Conservation (phyloP, 2,113 vertebrate species). For the Corvus moneduloides region DNA sequence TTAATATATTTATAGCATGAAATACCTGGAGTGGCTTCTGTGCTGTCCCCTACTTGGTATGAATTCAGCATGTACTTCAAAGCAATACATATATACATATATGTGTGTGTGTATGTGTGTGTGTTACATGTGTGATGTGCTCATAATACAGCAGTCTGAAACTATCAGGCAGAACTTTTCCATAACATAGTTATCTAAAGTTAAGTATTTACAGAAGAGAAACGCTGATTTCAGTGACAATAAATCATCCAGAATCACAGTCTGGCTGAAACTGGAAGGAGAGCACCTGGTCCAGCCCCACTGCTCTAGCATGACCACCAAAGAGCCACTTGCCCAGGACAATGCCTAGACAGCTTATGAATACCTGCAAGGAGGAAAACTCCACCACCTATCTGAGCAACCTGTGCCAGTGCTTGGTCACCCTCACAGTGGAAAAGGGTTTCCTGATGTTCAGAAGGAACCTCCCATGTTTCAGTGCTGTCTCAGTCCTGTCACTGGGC, state of each 20-base stretch:
- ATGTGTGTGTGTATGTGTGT: too few relatives aligned
- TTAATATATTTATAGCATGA: not conserved
- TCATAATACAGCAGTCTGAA: not conserved
- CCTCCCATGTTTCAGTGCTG: accelerated
- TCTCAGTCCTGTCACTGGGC: not conserved
- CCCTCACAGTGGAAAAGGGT: not conserved
- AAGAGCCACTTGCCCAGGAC: not conserved
- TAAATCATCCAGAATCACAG: not conserved
- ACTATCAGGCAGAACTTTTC: not conserved
- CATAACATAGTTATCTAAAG: not conserved
- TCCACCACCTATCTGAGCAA: not conserved
- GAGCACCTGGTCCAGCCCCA: not conserved
- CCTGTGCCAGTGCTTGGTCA: not conserved
- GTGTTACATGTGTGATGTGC: not conserved
- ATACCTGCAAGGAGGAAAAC: not conserved
- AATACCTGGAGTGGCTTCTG: not conserved
- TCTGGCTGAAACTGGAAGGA: not conserved
- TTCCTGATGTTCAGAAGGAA: not conserved
- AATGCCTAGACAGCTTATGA: accelerated
- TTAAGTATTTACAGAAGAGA: not conserved
- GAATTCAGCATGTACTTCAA: not conserved
- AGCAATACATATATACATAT: not conserved
- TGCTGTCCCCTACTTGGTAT: not conserved
- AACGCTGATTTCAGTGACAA: not conserved
- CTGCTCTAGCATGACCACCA: not conserved